Conservation (phyloP, 2,888 invertebrate species). For the Drosophila niveifrons region DNA sequence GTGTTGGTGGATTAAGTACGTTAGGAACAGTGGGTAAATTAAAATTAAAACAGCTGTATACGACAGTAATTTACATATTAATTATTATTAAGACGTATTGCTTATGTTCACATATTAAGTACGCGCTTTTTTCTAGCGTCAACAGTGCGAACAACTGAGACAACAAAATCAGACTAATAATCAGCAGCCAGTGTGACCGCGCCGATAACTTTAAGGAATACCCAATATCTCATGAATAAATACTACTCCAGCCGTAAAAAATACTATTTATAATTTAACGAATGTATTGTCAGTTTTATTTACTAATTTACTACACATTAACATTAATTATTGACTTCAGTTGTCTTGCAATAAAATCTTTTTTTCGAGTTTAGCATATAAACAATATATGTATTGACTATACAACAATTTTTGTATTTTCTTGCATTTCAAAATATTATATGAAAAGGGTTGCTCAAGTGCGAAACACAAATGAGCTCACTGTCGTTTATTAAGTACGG, state of each 20-base stretch:
- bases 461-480: background rate
- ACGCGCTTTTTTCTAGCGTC: constrained; percentile 1
- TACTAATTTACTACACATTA: too few species aligned
- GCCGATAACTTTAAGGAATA: too few species aligned
- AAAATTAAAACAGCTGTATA: constrained; percentile 40
- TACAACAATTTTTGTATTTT: too few species aligned
- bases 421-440: too few species aligned
- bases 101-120: constrained; percentile 35
- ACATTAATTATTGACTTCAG: too few species aligned
- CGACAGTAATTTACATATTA: constrained; percentile 47
- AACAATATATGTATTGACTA: too few species aligned
- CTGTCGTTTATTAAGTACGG: background rate
- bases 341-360: too few species aligned
- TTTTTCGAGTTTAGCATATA: too few species aligned
- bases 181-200: background rate
- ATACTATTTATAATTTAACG: too few species aligned
- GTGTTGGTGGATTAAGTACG: constrained; percentile 49
- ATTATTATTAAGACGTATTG: constrained; percentile 1
- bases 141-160: constrained; percentile 31
- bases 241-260: too few species aligned
- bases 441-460: background rate
- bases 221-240: too few species aligned
- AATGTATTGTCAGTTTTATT: too few species aligned
- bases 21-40: constrained; percentile 33
- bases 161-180: constrained; percentile 50